A percentile compares a stretch with the other conserved stretches of the same genome.
These are phyloP conservation scores for Macrochelys suwanniensis DNA, from an alignment of 2,797 vertebrate species.

Conservation along the genomic window DNA sequence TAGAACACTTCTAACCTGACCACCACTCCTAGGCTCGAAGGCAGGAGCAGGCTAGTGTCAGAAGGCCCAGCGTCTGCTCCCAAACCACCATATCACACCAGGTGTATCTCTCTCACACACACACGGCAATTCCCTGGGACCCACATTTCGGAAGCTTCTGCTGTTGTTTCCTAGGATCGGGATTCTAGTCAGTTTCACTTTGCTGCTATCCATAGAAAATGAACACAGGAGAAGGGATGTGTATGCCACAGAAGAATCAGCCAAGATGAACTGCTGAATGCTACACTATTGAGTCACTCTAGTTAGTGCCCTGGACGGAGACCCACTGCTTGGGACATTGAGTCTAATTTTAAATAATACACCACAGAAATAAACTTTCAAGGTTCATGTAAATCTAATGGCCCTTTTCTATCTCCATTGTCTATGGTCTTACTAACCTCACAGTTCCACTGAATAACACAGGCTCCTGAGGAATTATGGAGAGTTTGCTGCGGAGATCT, in stretches of 20 bases:
- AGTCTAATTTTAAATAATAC: background rate
- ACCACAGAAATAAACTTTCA: background rate
- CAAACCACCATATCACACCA: background rate
- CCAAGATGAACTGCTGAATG: background rate
- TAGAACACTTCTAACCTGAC: too few species aligned
- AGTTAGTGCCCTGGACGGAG: background rate
- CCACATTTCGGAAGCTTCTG: background rate
- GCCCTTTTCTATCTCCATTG: background rate
- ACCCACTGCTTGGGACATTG: background rate
- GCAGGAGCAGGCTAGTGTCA: background rate
- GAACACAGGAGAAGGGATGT: background rate
- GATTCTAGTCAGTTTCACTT: background rate
- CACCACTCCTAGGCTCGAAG: background rate
- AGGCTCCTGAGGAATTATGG: slow-evolving; percentile 96
- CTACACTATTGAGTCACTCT: background rate
- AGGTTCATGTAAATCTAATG: background rate
- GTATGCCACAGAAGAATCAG: background rate
- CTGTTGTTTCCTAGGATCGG: background rate
- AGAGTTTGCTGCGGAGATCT: slow-evolving; percentile 93
- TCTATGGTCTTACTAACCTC: slow-evolving; percentile 81
- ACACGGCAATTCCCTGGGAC: background rate
- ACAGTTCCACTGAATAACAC: slow-evolving; percentile 94
- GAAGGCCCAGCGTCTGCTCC: background rate
- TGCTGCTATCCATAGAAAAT: background rate
- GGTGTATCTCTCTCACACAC: background rate